Percentiles rank a stretch among this genome's conserved stretches.
Conservation (phyloP, 2,113 vertebrate genomes). For the Polypterus bichir region DNA sequence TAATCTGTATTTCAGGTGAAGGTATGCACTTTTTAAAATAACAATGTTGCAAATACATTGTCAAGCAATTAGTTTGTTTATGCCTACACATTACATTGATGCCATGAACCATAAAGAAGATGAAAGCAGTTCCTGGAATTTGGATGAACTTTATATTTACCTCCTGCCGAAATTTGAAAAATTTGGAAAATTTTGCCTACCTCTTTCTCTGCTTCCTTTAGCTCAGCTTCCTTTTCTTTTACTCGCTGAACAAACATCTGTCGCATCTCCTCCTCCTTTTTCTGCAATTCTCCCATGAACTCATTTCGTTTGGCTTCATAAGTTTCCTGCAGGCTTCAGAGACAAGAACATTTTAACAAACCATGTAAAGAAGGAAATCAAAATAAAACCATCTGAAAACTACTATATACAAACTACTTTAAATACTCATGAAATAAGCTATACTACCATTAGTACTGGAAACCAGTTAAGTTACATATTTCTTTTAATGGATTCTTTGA, state of each 20-base stretch:
- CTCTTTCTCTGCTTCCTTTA: conserved; percentile 97
- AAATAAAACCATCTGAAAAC: neutral
- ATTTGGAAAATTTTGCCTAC: conserved; percentile 36
- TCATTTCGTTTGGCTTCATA: conserved; percentile 97
- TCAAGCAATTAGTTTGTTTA: no score
- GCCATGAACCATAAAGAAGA: no score
- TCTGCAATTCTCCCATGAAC: conserved; percentile 93
- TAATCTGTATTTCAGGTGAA: no score
- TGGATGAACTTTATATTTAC: neutral
- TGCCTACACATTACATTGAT: no score
- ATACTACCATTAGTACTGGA: neutral
- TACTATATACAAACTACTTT: neutral
- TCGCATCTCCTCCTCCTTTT: conserved; percentile 97
- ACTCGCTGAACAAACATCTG: conserved; percentile 98
- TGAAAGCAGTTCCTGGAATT: no score
- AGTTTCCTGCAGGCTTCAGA: conserved; percentile 82
- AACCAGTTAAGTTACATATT: no score
- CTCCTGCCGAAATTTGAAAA: neutral
- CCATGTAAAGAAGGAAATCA: neutral
- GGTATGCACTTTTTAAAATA: no score
- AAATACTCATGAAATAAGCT: neutral
- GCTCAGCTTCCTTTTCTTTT: conserved; percentile 92
- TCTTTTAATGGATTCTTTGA: no score
- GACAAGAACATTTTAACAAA: no score
- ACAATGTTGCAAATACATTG: no score